These are phyloP conservation scores for Pelecanus crispus DNA, from an alignment of 2,113 vertebrate species.

Conservation along the genomic window DNA sequence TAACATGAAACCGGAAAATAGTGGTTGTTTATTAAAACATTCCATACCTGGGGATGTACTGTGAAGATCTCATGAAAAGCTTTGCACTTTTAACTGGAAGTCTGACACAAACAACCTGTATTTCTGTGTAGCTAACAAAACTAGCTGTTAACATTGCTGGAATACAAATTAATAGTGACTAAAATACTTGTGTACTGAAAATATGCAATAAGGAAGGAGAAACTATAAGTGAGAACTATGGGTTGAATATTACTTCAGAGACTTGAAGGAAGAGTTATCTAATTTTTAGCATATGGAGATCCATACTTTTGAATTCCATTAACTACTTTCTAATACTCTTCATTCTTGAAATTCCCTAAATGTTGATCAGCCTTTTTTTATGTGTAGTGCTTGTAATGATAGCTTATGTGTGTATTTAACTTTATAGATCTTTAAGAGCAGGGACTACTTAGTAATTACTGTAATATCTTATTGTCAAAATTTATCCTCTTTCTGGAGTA, in stretches of 20 bases:
- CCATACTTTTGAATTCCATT: not conserved
- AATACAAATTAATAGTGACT: not conserved
- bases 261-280: not conserved
- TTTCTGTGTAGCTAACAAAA: not conserved
- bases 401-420: not conserved
- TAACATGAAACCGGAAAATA: not conserved
- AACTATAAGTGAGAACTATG: not conserved
- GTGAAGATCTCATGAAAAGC: not conserved
- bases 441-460: not conserved
- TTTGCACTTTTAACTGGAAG: not conserved
- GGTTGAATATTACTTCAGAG: not conserved
- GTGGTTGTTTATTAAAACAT: not conserved
- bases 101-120: not conserved
- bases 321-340: not conserved
- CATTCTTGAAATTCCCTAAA: not conserved
- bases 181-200: not conserved
- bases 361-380: not conserved
- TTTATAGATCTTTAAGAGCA: not conserved
- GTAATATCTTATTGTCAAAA: not conserved
- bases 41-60: not conserved
- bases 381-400: not conserved
- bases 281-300: not conserved
- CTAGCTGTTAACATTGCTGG: not conserved
- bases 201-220: not conserved
- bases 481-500: not conserved